These are phyloP conservation scores for Prionace glauca DNA, from an alignment of 2,797 vertebrate genomes.

Conservation along the genomic window DNA sequence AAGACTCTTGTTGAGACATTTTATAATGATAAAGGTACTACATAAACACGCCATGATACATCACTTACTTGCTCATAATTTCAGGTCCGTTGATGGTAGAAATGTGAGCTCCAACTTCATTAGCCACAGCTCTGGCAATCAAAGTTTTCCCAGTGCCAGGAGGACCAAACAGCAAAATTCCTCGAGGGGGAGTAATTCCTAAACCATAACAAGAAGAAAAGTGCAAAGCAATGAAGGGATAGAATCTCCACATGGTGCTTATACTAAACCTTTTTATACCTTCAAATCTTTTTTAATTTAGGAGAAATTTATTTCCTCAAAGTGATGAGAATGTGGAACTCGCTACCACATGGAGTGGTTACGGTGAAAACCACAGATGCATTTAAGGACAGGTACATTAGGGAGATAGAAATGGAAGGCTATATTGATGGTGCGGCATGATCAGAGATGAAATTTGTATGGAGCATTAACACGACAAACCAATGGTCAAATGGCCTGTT, in stretches of 20 bases:
- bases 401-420: neutral
- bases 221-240: neutral
- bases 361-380: neutral
- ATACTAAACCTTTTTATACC: neutral
- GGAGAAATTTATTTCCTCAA: neutral
- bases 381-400: neutral
- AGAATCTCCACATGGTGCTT: neutral
- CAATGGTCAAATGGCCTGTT: neutral
- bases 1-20: neutral
- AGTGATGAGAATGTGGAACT: neutral
- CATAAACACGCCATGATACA: neutral
- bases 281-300: neutral
- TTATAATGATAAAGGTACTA: neutral
- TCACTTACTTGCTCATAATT: constrained; percentile 92
- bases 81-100: constrained; percentile 90
- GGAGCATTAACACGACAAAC: neutral
- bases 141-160: constrained; percentile 94
- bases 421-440: neutral
- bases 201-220: constrained; percentile 38
- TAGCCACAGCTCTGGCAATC: constrained; percentile 87
- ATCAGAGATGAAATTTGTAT: neutral
- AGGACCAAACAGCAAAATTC: constrained; percentile 83
- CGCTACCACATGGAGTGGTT: neutral
- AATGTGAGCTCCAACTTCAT: constrained; percentile 80
- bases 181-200: constrained; percentile 85